A percentile compares a stretch with the other conserved stretches of the same genome.
phyloP scores from a whole-genome alignment of 2,113 vertebrate species.

The Motacilla tschutschensis region DNA sequence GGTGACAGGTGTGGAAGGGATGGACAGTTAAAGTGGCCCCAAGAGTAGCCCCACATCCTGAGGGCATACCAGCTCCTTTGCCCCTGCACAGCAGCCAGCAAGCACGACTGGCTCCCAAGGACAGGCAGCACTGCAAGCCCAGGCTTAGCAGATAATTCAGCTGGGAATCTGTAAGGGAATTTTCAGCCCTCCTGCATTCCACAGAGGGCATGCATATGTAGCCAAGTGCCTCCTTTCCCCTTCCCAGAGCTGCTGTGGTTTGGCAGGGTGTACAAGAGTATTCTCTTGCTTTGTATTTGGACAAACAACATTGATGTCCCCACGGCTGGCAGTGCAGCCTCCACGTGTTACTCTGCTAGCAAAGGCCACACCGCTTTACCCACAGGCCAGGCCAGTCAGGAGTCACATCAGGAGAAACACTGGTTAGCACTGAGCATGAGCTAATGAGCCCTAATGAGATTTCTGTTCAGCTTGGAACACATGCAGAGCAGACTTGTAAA shows the following conservation, averaged over 20 bases:
- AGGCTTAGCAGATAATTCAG: background rate
- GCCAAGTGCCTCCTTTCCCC: background rate
- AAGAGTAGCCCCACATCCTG: background rate
- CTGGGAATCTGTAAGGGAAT: background rate
- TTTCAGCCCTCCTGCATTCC: background rate
- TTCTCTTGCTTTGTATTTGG: background rate
- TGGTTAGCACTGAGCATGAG: background rate
- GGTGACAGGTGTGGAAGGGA: background rate
- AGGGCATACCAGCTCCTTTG: background rate
- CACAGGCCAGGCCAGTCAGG: background rate
- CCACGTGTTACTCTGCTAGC: background rate
- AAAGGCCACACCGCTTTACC: background rate
- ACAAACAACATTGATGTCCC: background rate
- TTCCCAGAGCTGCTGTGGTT: background rate
- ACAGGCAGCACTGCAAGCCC: background rate
- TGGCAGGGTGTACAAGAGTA: background rate
- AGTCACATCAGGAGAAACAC: background rate
- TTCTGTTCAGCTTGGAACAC: background rate
- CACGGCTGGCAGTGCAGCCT: accelerated
- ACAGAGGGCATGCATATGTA: background rate
- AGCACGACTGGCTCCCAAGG: background rate
- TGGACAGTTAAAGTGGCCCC: background rate
- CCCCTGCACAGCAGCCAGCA: background rate
- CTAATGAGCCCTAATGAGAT: background rate
- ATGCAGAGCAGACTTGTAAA: background rate